Conservation (phyloP, 2,797 vertebrate genomes). For the Tinamus major region DNA sequence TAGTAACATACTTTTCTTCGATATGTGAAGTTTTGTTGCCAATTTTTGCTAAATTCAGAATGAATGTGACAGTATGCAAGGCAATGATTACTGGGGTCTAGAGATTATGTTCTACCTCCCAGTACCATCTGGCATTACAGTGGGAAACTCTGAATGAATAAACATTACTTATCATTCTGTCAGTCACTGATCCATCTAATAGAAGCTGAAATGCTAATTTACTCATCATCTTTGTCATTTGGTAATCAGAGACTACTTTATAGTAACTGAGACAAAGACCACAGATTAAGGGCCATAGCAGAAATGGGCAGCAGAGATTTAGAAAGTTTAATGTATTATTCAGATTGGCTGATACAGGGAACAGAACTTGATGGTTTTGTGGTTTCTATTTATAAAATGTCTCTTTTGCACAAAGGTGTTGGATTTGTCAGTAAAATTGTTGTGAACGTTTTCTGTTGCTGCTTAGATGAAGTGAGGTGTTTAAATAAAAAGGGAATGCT, state of each 20-base stretch:
- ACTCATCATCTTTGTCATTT: background rate
- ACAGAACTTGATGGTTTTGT: background rate
- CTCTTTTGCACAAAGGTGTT: background rate
- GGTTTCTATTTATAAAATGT: background rate
- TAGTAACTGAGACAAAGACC: background rate
- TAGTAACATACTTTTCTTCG: background rate
- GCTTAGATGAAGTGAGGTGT: background rate
- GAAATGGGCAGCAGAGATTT: background rate
- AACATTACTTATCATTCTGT: conserved; percentile 26
- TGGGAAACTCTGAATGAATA: background rate
- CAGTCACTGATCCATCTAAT: conserved; percentile 19
- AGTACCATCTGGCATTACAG: conserved; percentile 37
- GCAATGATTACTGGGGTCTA: background rate
- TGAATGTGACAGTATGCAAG: background rate
- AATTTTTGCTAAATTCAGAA: background rate
- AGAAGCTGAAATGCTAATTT: background rate
- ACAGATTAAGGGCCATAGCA: background rate
- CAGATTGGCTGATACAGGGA: background rate
- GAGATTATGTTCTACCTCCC: conserved; percentile 1
- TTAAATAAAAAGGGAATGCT: background rate
- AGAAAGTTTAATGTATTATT: background rate
- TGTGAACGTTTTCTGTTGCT: background rate
- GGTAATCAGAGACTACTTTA: conserved; percentile 10
- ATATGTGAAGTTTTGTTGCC: background rate
- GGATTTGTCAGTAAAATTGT: background rate